A percentile compares a stretch with the other conserved stretches of the same genome.
These are phyloP conservation scores for Meloe dianella DNA, from an alignment of 2,888 invertebrate species.

Conservation along the genomic window DNA sequence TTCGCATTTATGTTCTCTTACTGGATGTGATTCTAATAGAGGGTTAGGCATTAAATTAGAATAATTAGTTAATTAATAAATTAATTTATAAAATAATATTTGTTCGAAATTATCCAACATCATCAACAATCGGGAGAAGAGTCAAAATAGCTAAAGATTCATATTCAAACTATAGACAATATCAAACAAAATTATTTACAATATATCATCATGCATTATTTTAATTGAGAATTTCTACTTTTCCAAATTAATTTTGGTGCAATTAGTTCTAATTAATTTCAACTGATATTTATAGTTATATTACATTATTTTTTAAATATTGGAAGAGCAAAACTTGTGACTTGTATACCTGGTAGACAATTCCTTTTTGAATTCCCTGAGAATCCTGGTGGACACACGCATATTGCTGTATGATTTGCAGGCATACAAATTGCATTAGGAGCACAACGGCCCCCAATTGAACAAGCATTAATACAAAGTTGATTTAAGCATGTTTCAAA, in stretches of 20 bases:
- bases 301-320: conserved; percentile 18
- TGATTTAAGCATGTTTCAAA: conserved; percentile 69
- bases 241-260: conserved; percentile 33
- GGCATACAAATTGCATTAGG: conserved; percentile 68
- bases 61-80: conserved; percentile 30
- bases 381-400: conserved; percentile 66
- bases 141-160: conserved; percentile 4
- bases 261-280: conserved; percentile 37
- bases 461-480: conserved; percentile 71
- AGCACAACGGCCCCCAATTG: conserved; percentile 63
- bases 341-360: conserved; percentile 68
- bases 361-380: conserved; percentile 64
- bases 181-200: conserved; percentile 33
- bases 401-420: conserved; percentile 68
- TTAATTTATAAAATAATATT: conserved; percentile 35
- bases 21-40: conserved; percentile 70
- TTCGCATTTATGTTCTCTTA: conserved; percentile 78
- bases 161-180: neutral
- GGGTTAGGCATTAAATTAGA: conserved; percentile 40
- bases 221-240: conserved; percentile 35
- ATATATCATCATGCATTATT: conserved; percentile 23
- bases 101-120: conserved; percentile 6
- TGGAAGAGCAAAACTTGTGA: conserved; percentile 14
- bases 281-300: conserved; percentile 19
- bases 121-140: conserved; percentile 13